Evolutionary conservation across 35 echinoderm and acorn worm genomes (phyloP).

Genomic region (Holothuria glaberrima): DNA sequence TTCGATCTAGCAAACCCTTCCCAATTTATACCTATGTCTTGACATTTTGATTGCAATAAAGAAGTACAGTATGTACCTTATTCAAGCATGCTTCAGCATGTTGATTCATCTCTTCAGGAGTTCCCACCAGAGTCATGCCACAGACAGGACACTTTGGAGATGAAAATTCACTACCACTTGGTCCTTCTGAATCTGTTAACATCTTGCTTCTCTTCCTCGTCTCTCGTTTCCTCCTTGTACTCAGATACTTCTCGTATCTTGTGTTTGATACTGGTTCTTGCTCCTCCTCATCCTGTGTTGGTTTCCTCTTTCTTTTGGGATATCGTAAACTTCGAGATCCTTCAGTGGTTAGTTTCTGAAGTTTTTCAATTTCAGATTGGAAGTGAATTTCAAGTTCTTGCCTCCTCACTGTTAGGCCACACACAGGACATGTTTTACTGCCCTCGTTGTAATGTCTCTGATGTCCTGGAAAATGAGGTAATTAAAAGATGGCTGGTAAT

Average conservation of each 20-base stretch:
- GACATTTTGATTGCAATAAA: too few species aligned
- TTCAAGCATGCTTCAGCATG: constrained; percentile 65
- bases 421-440: constrained; percentile 51
- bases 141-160: constrained; percentile 30
- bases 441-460: constrained; percentile 36
- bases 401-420: constrained; percentile 62
- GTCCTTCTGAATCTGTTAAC: background rate
- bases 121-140: constrained; percentile 21
- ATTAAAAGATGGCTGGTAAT: too few species aligned
- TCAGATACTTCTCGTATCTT: constrained; percentile 34
- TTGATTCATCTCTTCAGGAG: constrained; percentile 59
- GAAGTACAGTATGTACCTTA: background rate
- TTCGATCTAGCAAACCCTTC: too few species aligned
- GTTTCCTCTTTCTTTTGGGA: background rate
- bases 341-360: constrained; percentile 24
- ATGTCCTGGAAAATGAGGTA: background rate
- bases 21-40: too few species aligned
- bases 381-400: constrained; percentile 57
- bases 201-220: background rate
- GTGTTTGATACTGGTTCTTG: constrained; percentile 2
- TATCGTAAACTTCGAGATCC: constrained; percentile 35
- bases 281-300: constrained; percentile 1
- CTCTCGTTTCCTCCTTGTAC: constrained; percentile 33
- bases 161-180: constrained; percentile 14
- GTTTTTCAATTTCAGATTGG: constrained; percentile 53